Percentiles rank a stretch among this genome's conserved stretches.
Conservation (phyloP, 2,888 invertebrate genomes). For the Bedellia somnulentella region DNA sequence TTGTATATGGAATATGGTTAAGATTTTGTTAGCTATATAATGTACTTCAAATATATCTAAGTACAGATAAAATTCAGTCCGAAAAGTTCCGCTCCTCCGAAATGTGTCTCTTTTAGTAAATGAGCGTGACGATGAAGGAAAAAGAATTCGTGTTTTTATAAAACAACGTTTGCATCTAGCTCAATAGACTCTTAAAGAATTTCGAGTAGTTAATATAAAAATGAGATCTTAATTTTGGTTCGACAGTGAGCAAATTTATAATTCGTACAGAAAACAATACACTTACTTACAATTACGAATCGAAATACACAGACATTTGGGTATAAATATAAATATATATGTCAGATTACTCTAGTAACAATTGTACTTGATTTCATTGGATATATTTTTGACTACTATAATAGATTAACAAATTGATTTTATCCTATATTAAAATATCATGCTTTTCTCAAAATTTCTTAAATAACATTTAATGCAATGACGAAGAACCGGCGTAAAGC, state of each 20-base stretch:
- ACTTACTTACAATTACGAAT: slow-evolving; percentile 20
- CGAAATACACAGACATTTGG: slow-evolving; percentile 32
- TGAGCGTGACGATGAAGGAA: background rate
- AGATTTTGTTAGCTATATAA: slow-evolving; percentile 38
- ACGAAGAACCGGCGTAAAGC: no score
- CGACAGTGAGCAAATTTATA: slow-evolving; percentile 43
- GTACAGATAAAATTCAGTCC: slow-evolving; percentile 13
- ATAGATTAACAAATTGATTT: slow-evolving; percentile 16
- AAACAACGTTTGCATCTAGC: background rate
- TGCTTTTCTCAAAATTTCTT: no score
- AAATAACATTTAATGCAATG: no score
- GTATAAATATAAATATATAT: slow-evolving; percentile 20
- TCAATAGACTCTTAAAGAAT: slow-evolving; percentile 3
- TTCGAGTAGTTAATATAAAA: slow-evolving; percentile 17
- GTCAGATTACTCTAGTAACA: slow-evolving; percentile 23
- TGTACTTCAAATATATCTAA: slow-evolving; percentile 39
- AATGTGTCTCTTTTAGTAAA: background rate
- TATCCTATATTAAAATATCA: no score
- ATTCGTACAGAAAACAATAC: no score
- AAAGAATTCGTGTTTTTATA: background rate
- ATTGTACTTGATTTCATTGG: slow-evolving; percentile 45
- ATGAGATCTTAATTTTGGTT: slow-evolving; percentile 56
- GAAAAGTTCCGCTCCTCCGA: background rate
- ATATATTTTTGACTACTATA: slow-evolving; percentile 11
- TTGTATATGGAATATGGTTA: slow-evolving; percentile 43